Evolutionary conservation across 1,140 invertebrate species (phyloP).

Genomic region (Rhagoletis pomonella): DNA sequence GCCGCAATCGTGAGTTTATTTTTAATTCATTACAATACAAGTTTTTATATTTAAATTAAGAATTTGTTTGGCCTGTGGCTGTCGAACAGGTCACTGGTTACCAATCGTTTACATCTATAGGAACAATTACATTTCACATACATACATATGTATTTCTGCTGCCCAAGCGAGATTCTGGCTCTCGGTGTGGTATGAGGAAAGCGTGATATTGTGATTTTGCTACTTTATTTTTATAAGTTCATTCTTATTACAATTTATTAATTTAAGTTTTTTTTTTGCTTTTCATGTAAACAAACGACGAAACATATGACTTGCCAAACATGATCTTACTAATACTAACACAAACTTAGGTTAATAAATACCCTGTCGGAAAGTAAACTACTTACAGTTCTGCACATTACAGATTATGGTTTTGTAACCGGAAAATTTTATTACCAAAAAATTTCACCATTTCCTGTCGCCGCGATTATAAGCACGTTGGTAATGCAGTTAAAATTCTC

Average conservation of each 20-base stretch:
- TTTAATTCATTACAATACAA: slow-evolving; percentile 37
- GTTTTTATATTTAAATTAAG: slow-evolving; percentile 4
- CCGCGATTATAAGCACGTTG: no score
- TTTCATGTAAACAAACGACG: neutral
- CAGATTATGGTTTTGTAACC: no score
- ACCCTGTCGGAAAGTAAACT: no score
- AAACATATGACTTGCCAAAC: slow-evolving; percentile 2
- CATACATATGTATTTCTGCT: neutral
- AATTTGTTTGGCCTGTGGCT: neutral
- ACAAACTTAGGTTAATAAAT: no score
- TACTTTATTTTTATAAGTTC: neutral
- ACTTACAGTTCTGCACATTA: no score
- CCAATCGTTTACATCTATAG: neutral
- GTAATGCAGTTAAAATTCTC: no score
- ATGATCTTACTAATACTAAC: neutral
- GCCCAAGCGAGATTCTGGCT: no score
- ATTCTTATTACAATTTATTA: neutral
- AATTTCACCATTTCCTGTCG: no score
- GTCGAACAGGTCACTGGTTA: neutral
- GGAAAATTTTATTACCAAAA: no score
- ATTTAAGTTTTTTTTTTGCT: neutral
- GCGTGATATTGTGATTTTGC: neutral
- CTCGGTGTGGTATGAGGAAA: neutral
- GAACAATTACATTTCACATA: neutral
- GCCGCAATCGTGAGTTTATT: slow-evolving; percentile 6